These are phyloP conservation scores for Brachyhypopomus gauderio DNA, from an alignment of 2,113 vertebrate species.

Conservation along the genomic window DNA sequence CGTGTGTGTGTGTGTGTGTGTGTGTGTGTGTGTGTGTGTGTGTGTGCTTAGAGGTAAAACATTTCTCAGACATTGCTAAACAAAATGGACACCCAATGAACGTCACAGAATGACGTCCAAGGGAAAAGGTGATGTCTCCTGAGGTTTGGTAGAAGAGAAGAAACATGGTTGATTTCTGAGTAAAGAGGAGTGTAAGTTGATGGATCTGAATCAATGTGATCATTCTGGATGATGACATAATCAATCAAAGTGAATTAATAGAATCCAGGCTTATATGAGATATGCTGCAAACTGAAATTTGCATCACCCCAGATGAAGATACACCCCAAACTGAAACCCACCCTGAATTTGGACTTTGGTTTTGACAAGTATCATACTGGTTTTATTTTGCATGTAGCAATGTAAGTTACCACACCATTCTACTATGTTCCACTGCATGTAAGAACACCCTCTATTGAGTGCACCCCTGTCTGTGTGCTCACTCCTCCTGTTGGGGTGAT, in stretches of 20 bases:
- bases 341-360: background rate
- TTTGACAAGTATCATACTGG: slow-evolving; percentile 1
- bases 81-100: slow-evolving; percentile 5
- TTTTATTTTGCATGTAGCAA: background rate
- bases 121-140: slow-evolving; percentile 25
- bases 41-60: slow-evolving; percentile 14
- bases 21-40: slow-evolving; percentile 12
- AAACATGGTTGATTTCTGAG: slow-evolving; percentile 21
- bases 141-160: background rate
- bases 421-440: background rate
- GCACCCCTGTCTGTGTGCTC: too few relatives aligned
- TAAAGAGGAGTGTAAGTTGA: background rate
- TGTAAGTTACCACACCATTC: background rate
- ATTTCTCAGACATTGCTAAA: slow-evolving; percentile 31
- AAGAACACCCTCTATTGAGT: background rate
- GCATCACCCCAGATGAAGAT: too few relatives aligned
- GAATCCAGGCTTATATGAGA: slow-evolving; percentile 24
- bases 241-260: slow-evolving; percentile 30
- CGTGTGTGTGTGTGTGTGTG: background rate
- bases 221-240: slow-evolving; percentile 18
- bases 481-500: too few relatives aligned
- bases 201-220: slow-evolving; percentile 14
- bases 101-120: slow-evolving; percentile 38
- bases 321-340: background rate
- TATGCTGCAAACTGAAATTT: background rate